Evolutionary conservation across 2,888 invertebrate genomes (phyloP), one percentile per base, ranked within the genome.

Genomic region (Chloroclystis v-ata): DNA sequence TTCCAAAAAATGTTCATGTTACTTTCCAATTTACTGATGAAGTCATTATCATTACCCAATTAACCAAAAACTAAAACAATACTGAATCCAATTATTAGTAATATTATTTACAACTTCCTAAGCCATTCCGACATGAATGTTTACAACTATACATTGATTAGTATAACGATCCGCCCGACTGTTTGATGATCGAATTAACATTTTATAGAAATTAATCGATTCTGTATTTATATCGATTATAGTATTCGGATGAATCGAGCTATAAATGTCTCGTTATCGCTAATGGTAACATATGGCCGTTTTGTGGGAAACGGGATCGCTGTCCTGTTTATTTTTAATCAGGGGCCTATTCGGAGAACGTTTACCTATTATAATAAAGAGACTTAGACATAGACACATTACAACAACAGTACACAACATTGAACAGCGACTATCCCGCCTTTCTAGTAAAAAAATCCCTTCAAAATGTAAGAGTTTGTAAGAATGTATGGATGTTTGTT

Each of bases 201-300:
- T 82, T 81, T 69, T 78, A 78, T 77, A 75, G 75, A 79, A 81
- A 85, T 82, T 84, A 83, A 84, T 84, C 83, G 86, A 84, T 84
- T 81, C 70, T 67, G 65, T 72, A 73, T 69, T 64, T 72, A 73
- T 72, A 70, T 71, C 75, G 77, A 77, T 79, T 75, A 71, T 72
- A 61, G 54, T 64, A 65, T 73, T 67, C 72, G 70, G 45, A 69
- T 69, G 72, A 74, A 73, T 71, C 72, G 72, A 69, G 75, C 61
- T 63, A 72, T 85, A 86, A 85, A 85, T 53, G 78, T 82, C 82
- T 82, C 77, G 83, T 85, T 82, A 85, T 70, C 62, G 50, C 69
- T 81, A 81, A 83, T 79, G 72, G 79, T 80, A 81, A 83, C 83
- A 81, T 83, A 83, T 82, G 83, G 79, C 43, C 56, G 57, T 65